Conservation (phyloP, 2,888 invertebrate species). For the Pachycephus smyrnensis region DNA sequence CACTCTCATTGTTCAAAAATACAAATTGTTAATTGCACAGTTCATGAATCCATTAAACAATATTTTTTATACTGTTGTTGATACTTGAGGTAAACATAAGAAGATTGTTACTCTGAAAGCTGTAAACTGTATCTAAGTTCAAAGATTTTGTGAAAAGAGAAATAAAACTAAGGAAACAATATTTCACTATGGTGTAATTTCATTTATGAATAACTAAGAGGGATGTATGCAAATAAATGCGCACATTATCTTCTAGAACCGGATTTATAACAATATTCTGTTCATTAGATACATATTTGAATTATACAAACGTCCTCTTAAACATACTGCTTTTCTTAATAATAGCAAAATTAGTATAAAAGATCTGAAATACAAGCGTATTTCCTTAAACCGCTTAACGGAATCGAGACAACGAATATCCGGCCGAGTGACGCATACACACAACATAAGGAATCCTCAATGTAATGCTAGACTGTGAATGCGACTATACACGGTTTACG, state of each 20-base stretch:
- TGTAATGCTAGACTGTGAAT: not conserved
- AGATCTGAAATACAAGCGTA: not conserved
- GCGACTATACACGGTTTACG: not conserved
- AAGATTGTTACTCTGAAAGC: not conserved
- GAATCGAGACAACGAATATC: not conserved
- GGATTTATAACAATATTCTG: not conserved
- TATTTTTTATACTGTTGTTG: not conserved
- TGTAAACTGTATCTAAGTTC: not conserved
- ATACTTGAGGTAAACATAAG: not conserved
- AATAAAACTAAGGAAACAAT: not conserved
- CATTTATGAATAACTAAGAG: not conserved
- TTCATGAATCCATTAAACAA: not conserved
- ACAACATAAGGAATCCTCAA: not conserved
- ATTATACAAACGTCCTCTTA: not conserved
- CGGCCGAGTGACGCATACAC: too few species aligned
- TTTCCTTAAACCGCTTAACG: not conserved
- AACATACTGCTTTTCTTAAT: slow-evolving; percentile 3
- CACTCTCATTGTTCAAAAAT: not conserved
- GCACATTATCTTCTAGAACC: not conserved
- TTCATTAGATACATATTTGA: not conserved
- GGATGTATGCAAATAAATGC: not conserved
- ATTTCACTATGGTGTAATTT: not conserved
- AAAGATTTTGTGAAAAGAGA: not conserved
- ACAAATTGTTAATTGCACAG: not conserved
- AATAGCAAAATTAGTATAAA: slow-evolving; percentile 8